phyloP scores from a whole-genome alignment of 2,888 invertebrate genomes.

The Acleris cristana region DNA sequence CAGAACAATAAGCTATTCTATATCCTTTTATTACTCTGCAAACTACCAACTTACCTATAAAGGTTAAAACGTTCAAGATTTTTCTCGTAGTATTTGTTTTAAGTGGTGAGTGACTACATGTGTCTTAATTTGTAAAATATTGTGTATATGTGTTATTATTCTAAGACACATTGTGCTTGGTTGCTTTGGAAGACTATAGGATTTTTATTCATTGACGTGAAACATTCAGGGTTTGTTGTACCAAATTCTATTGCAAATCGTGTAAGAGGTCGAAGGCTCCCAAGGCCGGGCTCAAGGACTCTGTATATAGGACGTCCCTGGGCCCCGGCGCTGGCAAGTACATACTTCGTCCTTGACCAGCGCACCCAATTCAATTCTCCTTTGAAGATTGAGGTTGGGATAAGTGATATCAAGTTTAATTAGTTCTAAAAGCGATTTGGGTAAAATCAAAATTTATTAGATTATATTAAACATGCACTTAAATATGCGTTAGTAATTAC shows the following conservation, averaged over 20 bases:
- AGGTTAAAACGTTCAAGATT: background rate
- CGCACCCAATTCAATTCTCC: slow-evolving; percentile 6
- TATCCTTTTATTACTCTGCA: slow-evolving; percentile 24
- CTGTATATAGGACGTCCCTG: slow-evolving; percentile 39
- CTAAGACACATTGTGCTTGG: too few species aligned
- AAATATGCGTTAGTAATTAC: too few species aligned
- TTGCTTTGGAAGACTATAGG: too few species aligned
- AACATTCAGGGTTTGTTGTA: background rate
- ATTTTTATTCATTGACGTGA: too few species aligned
- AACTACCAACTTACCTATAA: background rate
- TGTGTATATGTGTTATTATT: too few species aligned
- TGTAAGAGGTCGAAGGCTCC: slow-evolving; percentile 33
- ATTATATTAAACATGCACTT: too few species aligned
- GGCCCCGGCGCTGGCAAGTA: slow-evolving; percentile 18
- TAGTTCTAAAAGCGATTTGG: too few species aligned
- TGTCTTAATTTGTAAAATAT: too few species aligned
- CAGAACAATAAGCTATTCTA: slow-evolving; percentile 17
- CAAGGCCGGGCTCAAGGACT: slow-evolving; percentile 37
- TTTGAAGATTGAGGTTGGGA: background rate
- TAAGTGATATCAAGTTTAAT: background rate
- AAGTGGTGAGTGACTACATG: too few species aligned
- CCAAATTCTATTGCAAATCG: slow-evolving; percentile 5
- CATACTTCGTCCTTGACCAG: slow-evolving; percentile 22
- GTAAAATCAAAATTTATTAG: too few species aligned
- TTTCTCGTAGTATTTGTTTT: background rate